These are phyloP conservation scores for Eupithecia subumbrata DNA, from an alignment of 2,888 invertebrate genomes.

Conservation along the genomic window DNA sequence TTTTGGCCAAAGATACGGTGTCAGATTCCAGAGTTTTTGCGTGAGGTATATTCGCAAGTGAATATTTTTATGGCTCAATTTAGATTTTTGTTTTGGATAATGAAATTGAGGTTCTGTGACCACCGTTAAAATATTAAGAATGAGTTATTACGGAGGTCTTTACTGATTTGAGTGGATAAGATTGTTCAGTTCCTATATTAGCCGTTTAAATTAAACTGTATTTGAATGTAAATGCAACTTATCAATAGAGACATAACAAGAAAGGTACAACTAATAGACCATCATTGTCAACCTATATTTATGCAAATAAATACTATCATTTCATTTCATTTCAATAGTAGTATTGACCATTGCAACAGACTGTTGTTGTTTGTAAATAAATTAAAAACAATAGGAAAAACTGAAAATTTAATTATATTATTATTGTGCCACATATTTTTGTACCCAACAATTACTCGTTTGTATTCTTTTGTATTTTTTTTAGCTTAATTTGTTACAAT, in stretches of 20 bases:
- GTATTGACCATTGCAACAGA: neutral
- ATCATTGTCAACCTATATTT: too few species aligned
- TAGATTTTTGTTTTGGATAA: constrained; percentile 17
- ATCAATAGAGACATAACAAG: too few species aligned
- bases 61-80: constrained; percentile 26
- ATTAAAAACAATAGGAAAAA: neutral
- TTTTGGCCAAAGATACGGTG: constrained; percentile 3
- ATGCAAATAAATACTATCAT: too few species aligned
- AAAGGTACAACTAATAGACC: neutral
- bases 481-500: too few species aligned
- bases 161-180: neutral
- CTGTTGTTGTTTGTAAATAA: neutral
- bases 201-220: neutral
- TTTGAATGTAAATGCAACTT: too few species aligned
- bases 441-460: neutral
- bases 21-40: constrained; percentile 11
- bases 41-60: constrained; percentile 1
- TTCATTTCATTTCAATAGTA: too few species aligned
- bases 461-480: neutral
- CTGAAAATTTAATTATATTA: too few species aligned
- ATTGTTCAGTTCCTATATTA: neutral
- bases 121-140: neutral
- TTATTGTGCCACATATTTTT: neutral
- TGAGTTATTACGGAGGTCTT: neutral
- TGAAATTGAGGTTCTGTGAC: neutral